Evolutionary conservation across 1,140 invertebrate genomes (phyloP).

Genomic region (Trachelipus rathkii): DNA sequence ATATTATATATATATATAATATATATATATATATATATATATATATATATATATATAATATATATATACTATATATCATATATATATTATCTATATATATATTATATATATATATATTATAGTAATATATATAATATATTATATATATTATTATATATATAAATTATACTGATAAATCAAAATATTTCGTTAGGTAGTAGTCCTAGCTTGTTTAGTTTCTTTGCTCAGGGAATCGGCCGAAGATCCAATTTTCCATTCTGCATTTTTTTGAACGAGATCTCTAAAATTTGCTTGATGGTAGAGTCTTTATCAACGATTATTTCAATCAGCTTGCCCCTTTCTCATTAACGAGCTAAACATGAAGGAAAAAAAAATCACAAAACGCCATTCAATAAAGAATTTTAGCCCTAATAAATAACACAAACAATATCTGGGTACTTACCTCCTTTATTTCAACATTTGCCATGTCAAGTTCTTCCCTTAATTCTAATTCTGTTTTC

Average conservation of each 20-base stretch:
- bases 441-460: slow-evolving; percentile 73
- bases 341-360: slow-evolving; percentile 51
- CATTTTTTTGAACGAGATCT: slow-evolving; percentile 81
- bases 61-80: too few species aligned
- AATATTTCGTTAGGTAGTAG: slow-evolving; percentile 59
- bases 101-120: too few species aligned
- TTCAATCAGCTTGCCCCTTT: slow-evolving; percentile 76
- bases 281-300: slow-evolving; percentile 95
- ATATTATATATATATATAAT: too few species aligned
- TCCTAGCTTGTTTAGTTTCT: slow-evolving; percentile 55
- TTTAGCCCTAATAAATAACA: background rate
- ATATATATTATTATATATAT: too few species aligned
- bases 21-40: too few species aligned
- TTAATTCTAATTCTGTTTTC: slow-evolving; percentile 83
- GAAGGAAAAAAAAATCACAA: slow-evolving; percentile 26
- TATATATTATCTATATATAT: too few species aligned
- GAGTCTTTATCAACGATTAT: slow-evolving; percentile 86
- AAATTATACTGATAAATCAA: slow-evolving; percentile 85
- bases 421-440: slow-evolving; percentile 26
- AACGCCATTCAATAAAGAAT: background rate
- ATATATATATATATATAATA: too few species aligned
- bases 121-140: too few species aligned
- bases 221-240: slow-evolving; percentile 52
- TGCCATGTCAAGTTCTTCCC: slow-evolving; percentile 89
- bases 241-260: slow-evolving; percentile 70